Conservation (phyloP, 2,113 vertebrate species). For the Gracilinanus agilis region DNA sequence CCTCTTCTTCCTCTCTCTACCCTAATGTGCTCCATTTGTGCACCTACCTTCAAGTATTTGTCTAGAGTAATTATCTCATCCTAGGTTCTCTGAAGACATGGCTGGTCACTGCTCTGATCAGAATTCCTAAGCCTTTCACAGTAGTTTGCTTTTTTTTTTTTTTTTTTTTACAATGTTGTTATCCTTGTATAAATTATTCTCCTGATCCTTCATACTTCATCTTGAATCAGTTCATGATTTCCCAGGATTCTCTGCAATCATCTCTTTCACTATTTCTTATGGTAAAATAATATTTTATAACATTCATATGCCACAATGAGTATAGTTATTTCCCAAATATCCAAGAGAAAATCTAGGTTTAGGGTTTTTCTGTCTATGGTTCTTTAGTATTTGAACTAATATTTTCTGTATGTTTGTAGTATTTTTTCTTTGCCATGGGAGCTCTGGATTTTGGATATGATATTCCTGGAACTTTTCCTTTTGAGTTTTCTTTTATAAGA, state of each 20-base stretch:
- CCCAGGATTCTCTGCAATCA: neutral
- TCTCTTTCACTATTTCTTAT: neutral
- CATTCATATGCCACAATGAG: neutral
- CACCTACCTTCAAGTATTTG: neutral
- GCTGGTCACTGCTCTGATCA: neutral
- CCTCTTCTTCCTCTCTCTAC: neutral
- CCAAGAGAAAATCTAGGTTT: neutral
- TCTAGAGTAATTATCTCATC: neutral
- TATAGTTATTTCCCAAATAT: neutral
- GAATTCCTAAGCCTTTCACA: neutral
- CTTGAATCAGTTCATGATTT: neutral
- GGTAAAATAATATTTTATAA: neutral
- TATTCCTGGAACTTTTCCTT: neutral
- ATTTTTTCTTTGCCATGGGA: neutral
- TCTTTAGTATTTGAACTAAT: neutral
- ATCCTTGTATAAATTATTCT: neutral
- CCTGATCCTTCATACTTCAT: neutral
- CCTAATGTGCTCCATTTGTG: neutral
- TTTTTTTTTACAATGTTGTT: neutral
- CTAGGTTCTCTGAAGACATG: neutral
- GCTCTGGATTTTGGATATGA: neutral
- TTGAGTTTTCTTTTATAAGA: neutral
- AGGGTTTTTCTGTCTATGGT: neutral
- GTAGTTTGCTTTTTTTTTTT: neutral
- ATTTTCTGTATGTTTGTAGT: neutral